Evolutionary conservation across 2,888 invertebrate species (phyloP).

Genomic region (Latrodectus elegans): DNA sequence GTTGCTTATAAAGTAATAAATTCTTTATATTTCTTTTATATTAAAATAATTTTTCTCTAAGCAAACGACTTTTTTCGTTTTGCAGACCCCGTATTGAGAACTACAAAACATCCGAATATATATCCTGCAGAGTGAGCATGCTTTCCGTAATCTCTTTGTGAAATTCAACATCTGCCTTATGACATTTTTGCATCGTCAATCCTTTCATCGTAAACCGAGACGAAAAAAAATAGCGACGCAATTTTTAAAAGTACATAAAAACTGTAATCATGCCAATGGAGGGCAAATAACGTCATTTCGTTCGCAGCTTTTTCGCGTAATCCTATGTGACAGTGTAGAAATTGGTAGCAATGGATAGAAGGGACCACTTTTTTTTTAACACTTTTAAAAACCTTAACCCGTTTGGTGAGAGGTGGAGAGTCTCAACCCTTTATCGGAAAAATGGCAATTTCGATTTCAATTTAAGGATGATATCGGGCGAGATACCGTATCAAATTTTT

Average conservation of each 20-base stretch:
- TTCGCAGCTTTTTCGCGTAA: constrained; percentile 25
- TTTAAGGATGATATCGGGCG: constrained; percentile 25
- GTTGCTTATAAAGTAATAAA: no score
- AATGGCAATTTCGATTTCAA: constrained; percentile 25
- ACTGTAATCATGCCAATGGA: background rate
- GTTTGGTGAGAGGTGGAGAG: background rate
- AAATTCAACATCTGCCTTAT: constrained; percentile 17
- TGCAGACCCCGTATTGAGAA: background rate
- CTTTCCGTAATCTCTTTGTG: constrained; percentile 8
- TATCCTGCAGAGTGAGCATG: background rate
- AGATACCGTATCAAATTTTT: constrained; percentile 11
- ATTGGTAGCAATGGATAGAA: constrained; percentile 12
- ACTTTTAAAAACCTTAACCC: constrained; percentile 1
- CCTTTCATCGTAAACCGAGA: background rate
- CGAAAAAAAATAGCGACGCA: background rate
- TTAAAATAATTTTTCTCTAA: background rate
- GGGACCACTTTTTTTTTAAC: constrained; percentile 16
- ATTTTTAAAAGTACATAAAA: constrained; percentile 14
- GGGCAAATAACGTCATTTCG: constrained; percentile 59
- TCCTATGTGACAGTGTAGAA: constrained; percentile 35
- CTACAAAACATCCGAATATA: background rate
- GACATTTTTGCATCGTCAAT: background rate
- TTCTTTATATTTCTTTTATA: no score
- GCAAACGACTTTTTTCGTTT: background rate
- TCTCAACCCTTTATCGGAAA: constrained; percentile 13